Conservation (phyloP, 2,797 vertebrate genomes). For the Aplochiton taeniatus region DNA sequence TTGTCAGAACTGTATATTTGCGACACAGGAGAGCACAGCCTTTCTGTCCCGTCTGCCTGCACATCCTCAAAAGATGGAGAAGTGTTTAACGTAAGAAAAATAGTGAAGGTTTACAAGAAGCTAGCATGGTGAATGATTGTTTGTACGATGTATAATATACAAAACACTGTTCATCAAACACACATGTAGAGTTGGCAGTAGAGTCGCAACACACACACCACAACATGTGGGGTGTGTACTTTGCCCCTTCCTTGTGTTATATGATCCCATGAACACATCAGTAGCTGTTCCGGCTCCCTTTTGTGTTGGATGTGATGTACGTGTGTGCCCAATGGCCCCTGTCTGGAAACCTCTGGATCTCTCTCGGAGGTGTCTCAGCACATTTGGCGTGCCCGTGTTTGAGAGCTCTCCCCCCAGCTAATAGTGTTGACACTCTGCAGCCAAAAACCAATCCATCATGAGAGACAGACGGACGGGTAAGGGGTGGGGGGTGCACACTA, state of each 20-base stretch:
- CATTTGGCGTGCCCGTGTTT: constrained; percentile 43
- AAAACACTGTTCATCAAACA: background rate
- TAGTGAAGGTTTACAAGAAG: too few species aligned
- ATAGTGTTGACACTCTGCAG: constrained; percentile 65
- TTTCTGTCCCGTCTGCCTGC: too few species aligned
- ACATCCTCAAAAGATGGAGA: too few species aligned
- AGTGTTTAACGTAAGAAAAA: too few species aligned
- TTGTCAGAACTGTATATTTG: too few species aligned
- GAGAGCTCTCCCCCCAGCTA: constrained; percentile 57
- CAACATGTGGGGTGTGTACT: constrained; percentile 33
- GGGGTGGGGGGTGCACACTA: constrained; percentile 45
- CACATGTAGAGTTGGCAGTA: background rate
- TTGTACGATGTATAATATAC: too few species aligned
- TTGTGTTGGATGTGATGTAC: constrained; percentile 63
- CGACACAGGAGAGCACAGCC: too few species aligned
- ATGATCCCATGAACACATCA: constrained; percentile 56
- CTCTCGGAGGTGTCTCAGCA: constrained; percentile 58
- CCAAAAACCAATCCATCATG: constrained; percentile 72
- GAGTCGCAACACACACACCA: background rate
- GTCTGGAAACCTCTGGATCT: constrained; percentile 54
- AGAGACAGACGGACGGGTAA: constrained; percentile 31
- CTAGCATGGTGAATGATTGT: too few species aligned
- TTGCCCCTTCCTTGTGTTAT: constrained; percentile 40
- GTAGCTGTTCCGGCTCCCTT: constrained; percentile 57
- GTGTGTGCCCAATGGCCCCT: constrained; percentile 57